Evolutionary conservation across 2,888 invertebrate genomes (phyloP).

Genomic region (Ceraclea dissimilis): DNA sequence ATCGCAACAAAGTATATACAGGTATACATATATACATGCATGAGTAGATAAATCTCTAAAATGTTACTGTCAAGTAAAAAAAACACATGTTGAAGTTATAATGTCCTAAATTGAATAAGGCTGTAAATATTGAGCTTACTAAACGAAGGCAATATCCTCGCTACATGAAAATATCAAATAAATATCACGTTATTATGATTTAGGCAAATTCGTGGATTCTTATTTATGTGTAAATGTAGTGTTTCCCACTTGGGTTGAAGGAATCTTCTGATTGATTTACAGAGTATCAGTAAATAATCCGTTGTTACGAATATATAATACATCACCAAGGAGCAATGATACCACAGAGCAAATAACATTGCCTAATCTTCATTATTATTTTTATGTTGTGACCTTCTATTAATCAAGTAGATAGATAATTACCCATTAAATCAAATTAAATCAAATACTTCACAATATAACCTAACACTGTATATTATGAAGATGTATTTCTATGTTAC

Average conservation of each 20-base stretch:
- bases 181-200: no score
- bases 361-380: conserved; percentile 25
- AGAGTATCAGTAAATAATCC: no score
- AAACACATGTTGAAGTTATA: background rate
- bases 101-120: background rate
- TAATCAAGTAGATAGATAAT: background rate
- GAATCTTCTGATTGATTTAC: no score
- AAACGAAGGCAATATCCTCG: background rate
- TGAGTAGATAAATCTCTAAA: background rate
- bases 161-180: no score
- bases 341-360: conserved; percentile 25
- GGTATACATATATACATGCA: background rate
- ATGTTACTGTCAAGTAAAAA: background rate
- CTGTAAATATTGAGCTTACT: conserved; percentile 14
- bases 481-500: no score
- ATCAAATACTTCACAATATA: background rate
- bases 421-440: no score
- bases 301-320: background rate
- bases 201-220: background rate
- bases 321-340: conserved; percentile 24
- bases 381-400: conserved; percentile 5
- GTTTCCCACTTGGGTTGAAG: no score
- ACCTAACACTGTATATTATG: background rate
- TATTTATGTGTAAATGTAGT: background rate
- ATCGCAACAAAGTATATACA: background rate